A percentile compares a stretch with the other conserved stretches of the same genome.
These are phyloP conservation scores for Stratiolaelaps scimitus DNA, from an alignment of 1,140 invertebrate species.

Conservation along the genomic window DNA sequence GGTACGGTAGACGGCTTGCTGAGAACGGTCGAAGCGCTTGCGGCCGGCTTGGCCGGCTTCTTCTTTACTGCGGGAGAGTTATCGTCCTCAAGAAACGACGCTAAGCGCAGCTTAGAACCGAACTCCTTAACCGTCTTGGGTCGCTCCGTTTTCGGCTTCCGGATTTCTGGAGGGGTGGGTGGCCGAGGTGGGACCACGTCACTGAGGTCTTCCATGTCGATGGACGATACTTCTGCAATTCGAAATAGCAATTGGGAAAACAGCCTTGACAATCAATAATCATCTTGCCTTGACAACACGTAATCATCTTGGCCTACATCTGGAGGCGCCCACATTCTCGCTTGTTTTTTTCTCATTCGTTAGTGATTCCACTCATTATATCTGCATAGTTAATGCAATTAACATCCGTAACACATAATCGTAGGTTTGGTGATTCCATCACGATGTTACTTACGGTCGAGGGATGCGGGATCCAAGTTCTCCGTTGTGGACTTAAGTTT, in stretches of 20 bases:
- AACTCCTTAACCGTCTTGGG: slow-evolving; percentile 76
- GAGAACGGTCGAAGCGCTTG: neutral
- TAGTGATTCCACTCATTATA: no score
- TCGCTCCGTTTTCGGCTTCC: slow-evolving; percentile 40
- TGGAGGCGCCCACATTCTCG: no score
- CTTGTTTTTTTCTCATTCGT: no score
- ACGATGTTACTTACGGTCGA: no score
- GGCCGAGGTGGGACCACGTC: slow-evolving; percentile 32
- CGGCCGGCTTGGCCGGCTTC: neutral
- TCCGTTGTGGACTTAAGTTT: slow-evolving; percentile 32
- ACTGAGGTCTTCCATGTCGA: slow-evolving; percentile 28
- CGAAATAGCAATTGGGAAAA: no score
- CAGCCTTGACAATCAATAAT: no score
- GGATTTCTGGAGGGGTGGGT: slow-evolving; percentile 27
- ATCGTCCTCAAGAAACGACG: slow-evolving; percentile 44
- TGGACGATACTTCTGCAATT: no score
- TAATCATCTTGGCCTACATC: no score
- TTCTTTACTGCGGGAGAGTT: slow-evolving; percentile 34
- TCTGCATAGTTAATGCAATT: no score
- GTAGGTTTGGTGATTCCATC: no score
- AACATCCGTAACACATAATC: no score
- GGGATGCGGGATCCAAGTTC: slow-evolving; percentile 23
- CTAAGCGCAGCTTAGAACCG: slow-evolving; percentile 71
- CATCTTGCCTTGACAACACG: no score
- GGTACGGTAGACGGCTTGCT: slow-evolving; percentile 1